Conservation (phyloP, 2,888 invertebrate species). For the Biston betularia region DNA sequence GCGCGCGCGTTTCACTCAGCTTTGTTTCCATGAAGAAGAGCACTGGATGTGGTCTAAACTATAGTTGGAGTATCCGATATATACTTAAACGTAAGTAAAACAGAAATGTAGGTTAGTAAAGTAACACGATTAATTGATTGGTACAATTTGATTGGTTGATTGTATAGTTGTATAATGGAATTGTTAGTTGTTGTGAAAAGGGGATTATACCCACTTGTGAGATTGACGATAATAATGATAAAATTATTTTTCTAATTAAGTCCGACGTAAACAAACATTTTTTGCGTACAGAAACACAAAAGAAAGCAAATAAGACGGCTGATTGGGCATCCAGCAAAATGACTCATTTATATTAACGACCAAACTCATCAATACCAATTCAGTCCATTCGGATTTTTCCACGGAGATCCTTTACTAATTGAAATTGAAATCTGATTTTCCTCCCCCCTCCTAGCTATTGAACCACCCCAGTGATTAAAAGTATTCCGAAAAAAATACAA, state of each 20-base stretch:
- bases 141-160: too few relatives aligned
- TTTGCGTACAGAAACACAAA: constrained; percentile 24
- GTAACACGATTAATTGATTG: too few relatives aligned
- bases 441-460: constrained; percentile 66
- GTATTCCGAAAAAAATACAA: constrained; percentile 85
- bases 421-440: constrained; percentile 86
- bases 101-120: too few relatives aligned
- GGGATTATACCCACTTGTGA: too few relatives aligned
- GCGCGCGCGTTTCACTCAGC: too few relatives aligned
- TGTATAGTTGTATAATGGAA: too few relatives aligned
- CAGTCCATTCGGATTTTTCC: constrained; percentile 74
- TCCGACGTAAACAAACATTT: constrained; percentile 32
- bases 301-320: constrained; percentile 52
- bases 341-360: constrained; percentile 81
- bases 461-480: constrained; percentile 81
- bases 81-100: too few relatives aligned
- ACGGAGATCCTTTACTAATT: constrained; percentile 82
- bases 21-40: too few relatives aligned
- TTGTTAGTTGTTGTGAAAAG: too few relatives aligned
- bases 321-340: constrained; percentile 69
- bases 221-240: too few relatives aligned
- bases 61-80: too few relatives aligned
- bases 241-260: constrained; percentile 29
- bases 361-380: constrained; percentile 84
- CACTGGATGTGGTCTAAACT: too few relatives aligned